These are phyloP conservation scores for Holocentrus rufus DNA, from an alignment of 2,797 vertebrate species.

Conservation along the genomic window DNA sequence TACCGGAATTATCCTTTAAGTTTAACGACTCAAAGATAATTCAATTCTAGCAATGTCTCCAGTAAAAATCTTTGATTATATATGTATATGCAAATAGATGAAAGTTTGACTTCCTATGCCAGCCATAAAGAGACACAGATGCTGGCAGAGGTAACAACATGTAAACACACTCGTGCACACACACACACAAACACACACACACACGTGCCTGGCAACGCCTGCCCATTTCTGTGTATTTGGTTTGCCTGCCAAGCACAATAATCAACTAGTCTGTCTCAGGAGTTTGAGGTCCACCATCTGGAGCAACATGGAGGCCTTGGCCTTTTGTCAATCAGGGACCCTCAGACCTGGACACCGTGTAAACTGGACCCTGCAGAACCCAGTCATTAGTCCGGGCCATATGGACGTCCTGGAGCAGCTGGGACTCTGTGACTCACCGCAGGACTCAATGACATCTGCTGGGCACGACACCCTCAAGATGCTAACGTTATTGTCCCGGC, in stretches of 20 bases:
- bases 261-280: conserved; percentile 40
- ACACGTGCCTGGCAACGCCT: conserved; percentile 5
- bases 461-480: conserved; percentile 17
- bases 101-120: not conserved
- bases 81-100: too few relatives aligned
- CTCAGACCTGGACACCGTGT: conserved; percentile 20
- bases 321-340: conserved; percentile 26
- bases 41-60: too few relatives aligned
- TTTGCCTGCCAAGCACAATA: conserved; percentile 56
- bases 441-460: conserved; percentile 32
- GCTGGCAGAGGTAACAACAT: not conserved
- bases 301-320: conserved; percentile 24
- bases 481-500: conserved; percentile 12
- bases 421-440: conserved; percentile 27
- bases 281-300: conserved; percentile 55
- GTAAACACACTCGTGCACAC: not conserved
- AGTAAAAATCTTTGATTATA: too few relatives aligned
- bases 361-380: conserved; percentile 18
- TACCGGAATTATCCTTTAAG: too few relatives aligned
- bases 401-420: conserved; percentile 31
- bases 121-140: conserved; percentile 3
- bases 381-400: conserved; percentile 52
- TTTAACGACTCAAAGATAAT: too few relatives aligned
- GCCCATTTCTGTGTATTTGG: conserved; percentile 14
- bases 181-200: conserved; percentile 39